phyloP scores from a whole-genome alignment of 2,113 vertebrate genomes.

The Sarotherodon lohbergeri region DNA sequence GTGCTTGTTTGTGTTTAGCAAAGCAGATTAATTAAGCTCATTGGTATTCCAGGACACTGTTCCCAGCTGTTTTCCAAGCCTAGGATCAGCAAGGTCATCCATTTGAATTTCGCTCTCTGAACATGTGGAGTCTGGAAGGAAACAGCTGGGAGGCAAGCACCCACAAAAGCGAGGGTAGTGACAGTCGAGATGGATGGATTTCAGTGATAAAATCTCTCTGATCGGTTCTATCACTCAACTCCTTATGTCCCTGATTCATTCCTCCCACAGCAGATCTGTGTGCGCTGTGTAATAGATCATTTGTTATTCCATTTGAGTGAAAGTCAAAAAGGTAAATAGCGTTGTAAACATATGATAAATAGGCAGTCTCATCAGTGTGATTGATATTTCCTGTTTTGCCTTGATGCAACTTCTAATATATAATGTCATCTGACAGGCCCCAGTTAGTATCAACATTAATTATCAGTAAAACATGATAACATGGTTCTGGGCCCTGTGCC shows the following conservation, averaged over 20 bases:
- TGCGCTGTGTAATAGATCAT: background rate
- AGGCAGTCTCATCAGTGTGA: slow-evolving; percentile 22
- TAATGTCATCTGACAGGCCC: slow-evolving; percentile 12
- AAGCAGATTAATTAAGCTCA: slow-evolving; percentile 71
- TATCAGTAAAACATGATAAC: slow-evolving; percentile 25
- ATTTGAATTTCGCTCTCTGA: slow-evolving; percentile 1
- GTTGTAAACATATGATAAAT: slow-evolving; percentile 36
- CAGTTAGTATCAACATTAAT: slow-evolving; percentile 35
- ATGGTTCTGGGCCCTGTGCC: background rate
- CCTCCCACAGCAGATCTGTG: background rate
- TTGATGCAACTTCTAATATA: slow-evolving; percentile 38
- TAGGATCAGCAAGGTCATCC: slow-evolving; percentile 42
- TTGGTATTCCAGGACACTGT: slow-evolving; percentile 63
- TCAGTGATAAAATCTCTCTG: background rate
- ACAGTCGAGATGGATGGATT: background rate
- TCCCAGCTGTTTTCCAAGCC: slow-evolving; percentile 50
- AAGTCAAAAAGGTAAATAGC: slow-evolving; percentile 44
- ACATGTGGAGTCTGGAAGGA: background rate
- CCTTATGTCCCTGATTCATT: background rate
- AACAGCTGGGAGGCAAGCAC: background rate
- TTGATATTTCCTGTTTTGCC: slow-evolving; percentile 22
- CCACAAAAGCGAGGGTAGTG: background rate
- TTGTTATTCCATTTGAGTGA: slow-evolving; percentile 34
- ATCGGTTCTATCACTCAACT: slow-evolving; percentile 20
- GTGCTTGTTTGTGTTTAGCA: slow-evolving; percentile 67